Evolutionary conservation across 2,888 invertebrate genomes (phyloP).

Genomic region (Aphodius sticticus): DNA sequence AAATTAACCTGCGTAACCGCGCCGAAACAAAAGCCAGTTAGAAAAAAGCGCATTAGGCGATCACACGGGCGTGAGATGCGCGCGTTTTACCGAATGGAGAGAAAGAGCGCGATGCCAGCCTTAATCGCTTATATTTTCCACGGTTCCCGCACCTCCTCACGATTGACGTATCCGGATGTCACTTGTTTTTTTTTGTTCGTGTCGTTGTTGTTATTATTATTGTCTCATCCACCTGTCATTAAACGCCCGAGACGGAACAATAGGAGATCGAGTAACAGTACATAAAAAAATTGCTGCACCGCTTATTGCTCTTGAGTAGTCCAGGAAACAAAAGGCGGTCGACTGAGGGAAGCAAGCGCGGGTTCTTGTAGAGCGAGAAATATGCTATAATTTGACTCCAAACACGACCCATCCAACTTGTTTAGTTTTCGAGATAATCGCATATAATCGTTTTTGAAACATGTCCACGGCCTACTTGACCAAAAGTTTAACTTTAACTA

Average conservation of each 20-base stretch:
- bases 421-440: background rate
- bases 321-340: background rate
- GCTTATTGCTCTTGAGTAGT: background rate
- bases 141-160: background rate
- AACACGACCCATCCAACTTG: background rate
- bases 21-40: background rate
- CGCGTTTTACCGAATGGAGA: background rate
- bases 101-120: background rate
- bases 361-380: background rate
- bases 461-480: background rate
- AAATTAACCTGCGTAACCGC: background rate
- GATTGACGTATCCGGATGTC: constrained; percentile 4
- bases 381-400: background rate
- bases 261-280: constrained; percentile 4
- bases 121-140: constrained; percentile 4
- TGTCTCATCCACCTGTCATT: constrained; percentile 4
- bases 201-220: background rate
- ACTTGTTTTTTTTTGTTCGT: background rate
- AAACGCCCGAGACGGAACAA: constrained; percentile 4
- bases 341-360: background rate
- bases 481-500: background rate
- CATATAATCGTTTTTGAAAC: background rate
- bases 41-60: background rate
- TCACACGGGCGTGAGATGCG: constrained; percentile 4
- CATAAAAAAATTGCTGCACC: background rate